Conservation (phyloP, 2,888 invertebrate genomes). For the Geophilus truncorum region DNA sequence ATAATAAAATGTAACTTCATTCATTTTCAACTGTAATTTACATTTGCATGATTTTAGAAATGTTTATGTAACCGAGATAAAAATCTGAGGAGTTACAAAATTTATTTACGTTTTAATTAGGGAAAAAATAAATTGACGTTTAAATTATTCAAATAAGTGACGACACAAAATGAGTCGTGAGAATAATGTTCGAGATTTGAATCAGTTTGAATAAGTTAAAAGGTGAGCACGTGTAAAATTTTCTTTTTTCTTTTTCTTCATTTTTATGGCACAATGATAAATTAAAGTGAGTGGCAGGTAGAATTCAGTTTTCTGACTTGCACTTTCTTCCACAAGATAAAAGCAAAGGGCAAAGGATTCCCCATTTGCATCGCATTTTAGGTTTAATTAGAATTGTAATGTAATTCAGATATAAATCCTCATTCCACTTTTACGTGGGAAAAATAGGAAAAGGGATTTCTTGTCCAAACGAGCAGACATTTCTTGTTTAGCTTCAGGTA, state of each 20-base stretch:
- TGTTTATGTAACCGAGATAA: neutral
- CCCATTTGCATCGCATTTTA: neutral
- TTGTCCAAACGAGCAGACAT: neutral
- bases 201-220: neutral
- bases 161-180: neutral
- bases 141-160: neutral
- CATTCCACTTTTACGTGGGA: neutral
- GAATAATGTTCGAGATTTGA: neutral
- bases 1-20: neutral
- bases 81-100: neutral
- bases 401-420: neutral
- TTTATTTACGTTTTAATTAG: neutral
- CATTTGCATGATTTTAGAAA: neutral
- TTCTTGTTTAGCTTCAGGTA: conserved; percentile 21
- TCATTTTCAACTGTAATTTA: neutral
- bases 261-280: neutral
- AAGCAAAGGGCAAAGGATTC: neutral
- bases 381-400: neutral
- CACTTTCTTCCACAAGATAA: neutral
- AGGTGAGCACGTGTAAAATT: neutral
- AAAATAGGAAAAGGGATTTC: neutral
- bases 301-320: neutral
- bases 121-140: neutral
- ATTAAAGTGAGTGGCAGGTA: neutral
- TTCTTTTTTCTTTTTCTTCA: neutral